Evolutionary conservation across 2,113 vertebrate species (phyloP).

Genomic region (Thalassarche chlororhynchos): DNA sequence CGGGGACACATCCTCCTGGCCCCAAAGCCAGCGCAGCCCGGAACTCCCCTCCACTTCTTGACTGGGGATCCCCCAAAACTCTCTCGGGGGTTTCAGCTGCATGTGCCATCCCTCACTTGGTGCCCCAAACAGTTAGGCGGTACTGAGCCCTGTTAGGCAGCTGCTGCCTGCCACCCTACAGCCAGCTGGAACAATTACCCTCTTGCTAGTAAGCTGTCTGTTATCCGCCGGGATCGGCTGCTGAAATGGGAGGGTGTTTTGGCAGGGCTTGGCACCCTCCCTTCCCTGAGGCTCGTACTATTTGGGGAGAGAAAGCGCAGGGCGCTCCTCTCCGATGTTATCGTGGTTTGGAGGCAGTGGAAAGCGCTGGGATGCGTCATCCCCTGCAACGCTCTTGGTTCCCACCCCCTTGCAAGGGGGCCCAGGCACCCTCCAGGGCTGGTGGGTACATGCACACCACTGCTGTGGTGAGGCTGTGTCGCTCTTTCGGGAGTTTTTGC

Average conservation of each 20-base stretch:
- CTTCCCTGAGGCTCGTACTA: neutral
- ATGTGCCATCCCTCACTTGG: neutral
- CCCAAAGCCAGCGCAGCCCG: neutral
- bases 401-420: neutral
- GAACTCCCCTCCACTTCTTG: neutral
- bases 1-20: neutral
- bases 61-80: neutral
- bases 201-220: neutral
- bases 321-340: neutral
- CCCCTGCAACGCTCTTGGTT: neutral
- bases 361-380: neutral
- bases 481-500: neutral
- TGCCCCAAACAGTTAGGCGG: neutral
- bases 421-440: neutral
- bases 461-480: neutral
- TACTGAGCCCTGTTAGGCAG: neutral
- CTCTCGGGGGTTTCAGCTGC: neutral
- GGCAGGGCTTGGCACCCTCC: neutral
- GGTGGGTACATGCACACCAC: neutral
- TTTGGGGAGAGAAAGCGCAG: neutral
- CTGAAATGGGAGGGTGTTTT: constrained; percentile 7
- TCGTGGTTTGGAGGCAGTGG: neutral
- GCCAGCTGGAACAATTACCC: neutral
- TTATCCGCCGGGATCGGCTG: neutral
- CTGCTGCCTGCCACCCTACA: neutral